Evolutionary conservation across 2,797 vertebrate genomes (phyloP), one percentile per base, ranked within the genome.

Genomic region (Rhyacichthys aspro): DNA sequence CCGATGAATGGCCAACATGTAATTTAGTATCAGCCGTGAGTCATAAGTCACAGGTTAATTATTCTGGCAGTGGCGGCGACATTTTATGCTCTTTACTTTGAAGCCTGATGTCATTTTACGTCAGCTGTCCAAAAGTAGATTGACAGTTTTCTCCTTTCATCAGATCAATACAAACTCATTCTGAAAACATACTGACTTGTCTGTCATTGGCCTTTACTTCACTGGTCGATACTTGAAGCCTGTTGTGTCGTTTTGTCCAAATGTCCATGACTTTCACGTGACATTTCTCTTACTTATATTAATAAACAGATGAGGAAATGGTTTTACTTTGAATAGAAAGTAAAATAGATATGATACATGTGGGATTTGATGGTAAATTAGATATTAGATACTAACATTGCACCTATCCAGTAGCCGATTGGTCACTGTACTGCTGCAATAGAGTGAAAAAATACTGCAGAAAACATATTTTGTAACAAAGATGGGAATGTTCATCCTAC

Each of bases 151-250:
- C 34, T 38, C 10, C 34, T 37, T 52, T 38, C 11, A 14, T 43
- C 49, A 39, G 49, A 53, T 53, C 49, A 39, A 53, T 53, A 53
- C 49, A 53, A 53, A 53, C 49, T 39, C 49, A 53, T 53, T 53
- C 49, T 23, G 49, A 53, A 39, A 53, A 53, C 49, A 53, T 39
- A 39, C 36, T 11, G 36, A 53, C 36, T 53, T 53, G 49, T 53
- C 36, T 19, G 49, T 53, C 49, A 39, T 53, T 53, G 49, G 49
- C 49, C 36, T 53, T 53, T 53, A 53, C 38, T 38, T 53, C 49
- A 53, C 34, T 39, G 49, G 49, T 53, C 49, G 36, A 53, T 53
- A 39, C 34, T 38, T 19, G 16, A 39, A 36, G 34, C 34, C 39
- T 53, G 17, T 53, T 53, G 49, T 53, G 36, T 53, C 39, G 39